Evolutionary conservation across 2,797 vertebrate genomes (phyloP), one percentile per base, ranked within the genome.

Genomic region (Graptemys geographica): DNA sequence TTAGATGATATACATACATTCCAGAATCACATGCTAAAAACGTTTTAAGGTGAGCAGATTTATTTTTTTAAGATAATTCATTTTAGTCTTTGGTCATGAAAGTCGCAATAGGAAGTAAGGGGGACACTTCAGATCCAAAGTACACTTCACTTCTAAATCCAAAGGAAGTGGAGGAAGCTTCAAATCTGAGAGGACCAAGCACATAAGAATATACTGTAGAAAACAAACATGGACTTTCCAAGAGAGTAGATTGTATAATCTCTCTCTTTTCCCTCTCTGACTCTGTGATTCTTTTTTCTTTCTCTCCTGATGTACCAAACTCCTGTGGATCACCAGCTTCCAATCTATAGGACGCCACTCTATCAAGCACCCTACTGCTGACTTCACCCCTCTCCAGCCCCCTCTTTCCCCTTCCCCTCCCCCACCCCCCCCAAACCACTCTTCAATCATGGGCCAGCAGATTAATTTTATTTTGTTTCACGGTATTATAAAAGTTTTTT

Each of bases 71-170:
- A 69, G 2, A n/a, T 5, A 18, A 31, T 76, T 51, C 62, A 65
- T n/a, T 5, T 8, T 1, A 5, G 31, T 1, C 51, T 41, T 8
- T 21, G 18, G 4, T 41, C 8, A 9, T 0, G 18, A 79, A 74
- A 72, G 27, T 19, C 57, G 79, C 3, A 0, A 10, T 1, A 18
- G 0, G 1, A 52, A 76, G 18, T n/a, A 78, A 86, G 25, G 0
- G 2, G 2, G 55, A 56, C 28, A 2, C n/a, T 74, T 44, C 10
- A 0, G 12, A 41, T 82, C 81, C 33, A 51, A 90, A 74, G 6
- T 1, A 15, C n/a, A 69, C 8, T 37, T 0, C 13, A 8, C 11
- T 21, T 23, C 52, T 10, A 57, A 81, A n/a, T n/a, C 81, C 41
- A 23, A 47, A 87, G 44, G 55, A 0, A 1, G 76, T 2, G 19